phyloP scores from a whole-genome alignment of 2,113 vertebrate species.

The Hippocampus zosterae region DNA sequence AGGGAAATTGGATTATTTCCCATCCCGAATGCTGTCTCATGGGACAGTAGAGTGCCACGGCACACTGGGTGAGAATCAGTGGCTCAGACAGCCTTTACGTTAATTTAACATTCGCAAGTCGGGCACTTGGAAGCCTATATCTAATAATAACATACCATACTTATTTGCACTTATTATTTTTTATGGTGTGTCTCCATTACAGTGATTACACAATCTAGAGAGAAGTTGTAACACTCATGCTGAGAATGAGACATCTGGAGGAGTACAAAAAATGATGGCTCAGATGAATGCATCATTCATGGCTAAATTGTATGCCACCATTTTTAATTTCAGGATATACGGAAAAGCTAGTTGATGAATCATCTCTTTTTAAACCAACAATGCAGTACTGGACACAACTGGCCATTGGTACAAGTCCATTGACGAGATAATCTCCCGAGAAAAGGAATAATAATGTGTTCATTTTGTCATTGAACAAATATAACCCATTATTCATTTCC shows the following conservation, averaged over 20 bases:
- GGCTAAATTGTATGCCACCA: background rate
- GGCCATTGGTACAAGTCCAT: slow-evolving; percentile 69
- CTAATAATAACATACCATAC: background rate
- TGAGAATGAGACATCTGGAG: slow-evolving; percentile 1
- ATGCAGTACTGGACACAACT: background rate
- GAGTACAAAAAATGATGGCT: background rate
- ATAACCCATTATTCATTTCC: no score
- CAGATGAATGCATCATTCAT: background rate
- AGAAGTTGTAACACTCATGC: slow-evolving; percentile 1
- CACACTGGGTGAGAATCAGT: background rate
- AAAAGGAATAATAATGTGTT: no score
- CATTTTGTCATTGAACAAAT: slow-evolving; percentile 32
- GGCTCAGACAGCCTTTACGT: background rate
- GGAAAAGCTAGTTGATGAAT: background rate
- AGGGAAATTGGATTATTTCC: background rate
- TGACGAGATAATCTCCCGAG: slow-evolving; percentile 58
- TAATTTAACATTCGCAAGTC: no score
- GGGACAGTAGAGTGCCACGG: background rate
- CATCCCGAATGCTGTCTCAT: background rate
- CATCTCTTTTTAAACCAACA: slow-evolving; percentile 9
- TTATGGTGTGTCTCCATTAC: background rate
- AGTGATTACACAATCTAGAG: background rate
- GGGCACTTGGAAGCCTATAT: background rate
- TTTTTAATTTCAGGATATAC: background rate
- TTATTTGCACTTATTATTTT: background rate